Conservation (phyloP, 2,888 invertebrate species). For the Agrilus mali region DNA sequence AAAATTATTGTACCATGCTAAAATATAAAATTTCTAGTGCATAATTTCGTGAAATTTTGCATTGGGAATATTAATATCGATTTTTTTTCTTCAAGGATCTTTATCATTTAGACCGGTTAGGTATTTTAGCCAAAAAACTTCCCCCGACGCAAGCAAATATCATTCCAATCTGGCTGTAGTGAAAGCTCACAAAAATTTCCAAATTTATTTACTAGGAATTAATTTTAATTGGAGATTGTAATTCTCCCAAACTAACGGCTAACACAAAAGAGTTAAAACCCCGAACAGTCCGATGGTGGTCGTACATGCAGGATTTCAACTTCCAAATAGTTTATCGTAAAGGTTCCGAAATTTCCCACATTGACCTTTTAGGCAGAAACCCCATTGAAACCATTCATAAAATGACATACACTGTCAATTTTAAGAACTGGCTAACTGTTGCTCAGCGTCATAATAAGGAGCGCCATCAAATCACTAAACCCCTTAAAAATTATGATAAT, state of each 20-base stretch:
- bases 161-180: conserved; percentile 19
- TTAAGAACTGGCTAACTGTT: conserved; percentile 10
- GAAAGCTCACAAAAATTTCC: conserved; percentile 16
- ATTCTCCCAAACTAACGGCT: conserved; percentile 18
- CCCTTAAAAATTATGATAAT: conserved; percentile 11
- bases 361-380: conserved; percentile 11
- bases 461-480: conserved; percentile 3
- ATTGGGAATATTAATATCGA: too few species aligned
- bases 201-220: conserved; percentile 16
- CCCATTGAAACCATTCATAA: not conserved
- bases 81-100: too few species aligned
- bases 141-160: too few species aligned
- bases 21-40: too few species aligned
- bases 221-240: conserved; percentile 22
- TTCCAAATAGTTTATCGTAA: conserved; percentile 11
- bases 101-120: too few species aligned
- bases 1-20: too few species aligned
- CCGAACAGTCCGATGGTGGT: conserved; percentile 21
- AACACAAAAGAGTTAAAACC: conserved; percentile 19
- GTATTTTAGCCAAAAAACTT: too few species aligned
- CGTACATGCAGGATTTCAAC: conserved; percentile 17
- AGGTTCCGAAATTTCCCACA: conserved; percentile 6
- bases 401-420: not conserved
- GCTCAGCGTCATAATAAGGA: conserved; percentile 12
- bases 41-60: too few species aligned